phyloP scores from a whole-genome alignment of 2,888 invertebrate genomes.

The Hypercompe scribonia region DNA sequence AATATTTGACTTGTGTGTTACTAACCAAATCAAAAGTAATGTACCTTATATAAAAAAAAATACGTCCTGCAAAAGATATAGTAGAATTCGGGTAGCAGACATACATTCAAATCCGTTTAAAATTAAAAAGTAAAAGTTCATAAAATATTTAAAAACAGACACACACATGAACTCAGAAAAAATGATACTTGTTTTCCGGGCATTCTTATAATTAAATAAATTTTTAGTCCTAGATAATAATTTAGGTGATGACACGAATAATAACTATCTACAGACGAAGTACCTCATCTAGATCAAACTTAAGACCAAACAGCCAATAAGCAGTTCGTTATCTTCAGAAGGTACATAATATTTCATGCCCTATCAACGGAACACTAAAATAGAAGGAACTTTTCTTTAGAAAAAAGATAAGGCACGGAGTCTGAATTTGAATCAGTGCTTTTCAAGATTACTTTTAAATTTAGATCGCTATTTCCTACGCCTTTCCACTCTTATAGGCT shows the following conservation, averaged over 20 bases:
- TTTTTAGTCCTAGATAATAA: neutral
- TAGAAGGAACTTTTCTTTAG: slow-evolving; percentile 23
- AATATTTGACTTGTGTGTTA: neutral
- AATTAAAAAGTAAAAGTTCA: neutral
- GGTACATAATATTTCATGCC: slow-evolving; percentile 33
- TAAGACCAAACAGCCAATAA: slow-evolving; percentile 15
- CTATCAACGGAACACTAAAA: slow-evolving; percentile 31
- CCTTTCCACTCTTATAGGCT: neutral
- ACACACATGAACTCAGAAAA: too few species aligned
- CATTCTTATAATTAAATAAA: neutral
- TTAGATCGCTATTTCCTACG: slow-evolving; percentile 7
- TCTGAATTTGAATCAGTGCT: slow-evolving; percentile 7
- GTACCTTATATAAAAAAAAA: too few species aligned
- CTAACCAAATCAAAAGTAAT: too few species aligned
- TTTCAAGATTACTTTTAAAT: slow-evolving; percentile 12
- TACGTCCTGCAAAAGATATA: too few species aligned
- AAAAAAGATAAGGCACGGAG: slow-evolving; percentile 45
- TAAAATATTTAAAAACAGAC: neutral
- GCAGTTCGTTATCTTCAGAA: slow-evolving; percentile 32
- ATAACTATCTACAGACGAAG: neutral
- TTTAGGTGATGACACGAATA: neutral
- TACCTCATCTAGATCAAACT: neutral
- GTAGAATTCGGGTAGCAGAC: too few species aligned
- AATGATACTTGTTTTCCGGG: too few species aligned
- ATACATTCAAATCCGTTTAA: too few species aligned